phyloP scores from a whole-genome alignment of 2,888 invertebrate genomes.

The Teleogryllus oceanicus region DNA sequence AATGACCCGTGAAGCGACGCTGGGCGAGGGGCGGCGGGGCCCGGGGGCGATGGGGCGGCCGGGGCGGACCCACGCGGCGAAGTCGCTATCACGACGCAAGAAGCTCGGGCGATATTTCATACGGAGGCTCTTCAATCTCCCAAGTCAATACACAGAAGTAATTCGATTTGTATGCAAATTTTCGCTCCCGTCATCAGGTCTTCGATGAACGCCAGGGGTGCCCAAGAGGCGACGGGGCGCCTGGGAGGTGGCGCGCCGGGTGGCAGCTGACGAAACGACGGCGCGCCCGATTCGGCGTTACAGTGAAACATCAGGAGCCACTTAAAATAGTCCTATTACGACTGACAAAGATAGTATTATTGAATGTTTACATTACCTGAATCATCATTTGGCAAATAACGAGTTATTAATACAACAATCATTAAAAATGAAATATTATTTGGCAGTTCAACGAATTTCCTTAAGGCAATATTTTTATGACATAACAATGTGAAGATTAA shows the following conservation, averaged over 20 bases:
- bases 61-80: constrained; percentile 22
- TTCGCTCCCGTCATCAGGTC: constrained; percentile 41
- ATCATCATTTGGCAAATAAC: no score
- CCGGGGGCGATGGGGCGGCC: constrained; percentile 27
- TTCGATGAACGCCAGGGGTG: constrained; percentile 27
- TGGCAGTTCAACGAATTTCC: no score
- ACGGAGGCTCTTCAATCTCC: constrained; percentile 48
- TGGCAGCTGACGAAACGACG: no score
- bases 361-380: no score
- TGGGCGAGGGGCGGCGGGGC: neutral
- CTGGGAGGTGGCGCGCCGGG: constrained; percentile 1
- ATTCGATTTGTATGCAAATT: constrained; percentile 49
- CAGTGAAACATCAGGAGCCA: no score
- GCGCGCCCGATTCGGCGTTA: no score
- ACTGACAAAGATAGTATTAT: no score
- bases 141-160: constrained; percentile 46
- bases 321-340: no score
- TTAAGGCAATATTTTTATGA: no score
- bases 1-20: constrained; percentile 21
- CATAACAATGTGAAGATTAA: no score
- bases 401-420: no score
- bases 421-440: no score
- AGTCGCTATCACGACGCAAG: neutral
- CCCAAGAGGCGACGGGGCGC: neutral
- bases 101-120: constrained; percentile 24